Evolutionary conservation across 2,113 vertebrate species (phyloP).

Genomic region (Anarhynchus alexandrinus): DNA sequence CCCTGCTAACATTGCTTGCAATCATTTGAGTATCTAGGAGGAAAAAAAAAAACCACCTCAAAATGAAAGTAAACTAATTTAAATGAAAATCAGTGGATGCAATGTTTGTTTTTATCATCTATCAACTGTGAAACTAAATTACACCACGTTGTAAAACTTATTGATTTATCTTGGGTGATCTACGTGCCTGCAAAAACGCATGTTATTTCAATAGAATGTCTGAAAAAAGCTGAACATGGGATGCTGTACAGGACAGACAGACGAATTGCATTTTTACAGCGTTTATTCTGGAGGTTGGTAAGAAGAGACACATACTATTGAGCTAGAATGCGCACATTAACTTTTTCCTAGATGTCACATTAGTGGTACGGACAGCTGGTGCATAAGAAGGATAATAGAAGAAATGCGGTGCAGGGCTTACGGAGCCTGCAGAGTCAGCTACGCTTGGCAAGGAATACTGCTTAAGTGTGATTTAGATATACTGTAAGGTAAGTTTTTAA

Average conservation of each 20-base stretch:
- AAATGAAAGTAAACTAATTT: background rate
- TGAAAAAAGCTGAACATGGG: background rate
- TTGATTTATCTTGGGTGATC: background rate
- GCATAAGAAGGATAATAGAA: conserved; percentile 13
- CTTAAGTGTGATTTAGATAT: conserved; percentile 5
- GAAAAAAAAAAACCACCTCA: background rate
- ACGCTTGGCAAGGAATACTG: background rate
- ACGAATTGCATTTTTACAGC: background rate
- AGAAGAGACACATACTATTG: background rate
- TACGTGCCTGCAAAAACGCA: background rate
- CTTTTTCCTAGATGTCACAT: conserved; percentile 25
- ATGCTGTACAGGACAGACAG: background rate
- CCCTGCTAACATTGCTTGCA: background rate
- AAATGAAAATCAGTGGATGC: background rate
- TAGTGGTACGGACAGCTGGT: conserved; percentile 15
- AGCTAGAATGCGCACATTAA: conserved; percentile 11
- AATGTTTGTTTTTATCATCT: background rate
- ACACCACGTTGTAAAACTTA: background rate
- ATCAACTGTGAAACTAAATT: background rate
- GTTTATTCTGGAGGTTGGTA: background rate
- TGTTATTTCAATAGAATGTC: background rate
- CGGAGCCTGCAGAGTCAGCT: conserved; percentile 32
- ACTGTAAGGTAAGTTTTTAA: background rate
- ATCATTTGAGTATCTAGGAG: background rate
- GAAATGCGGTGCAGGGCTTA: background rate